These are phyloP conservation scores for Helostoma temminkii DNA, from an alignment of 2,797 vertebrate genomes.

Conservation along the genomic window DNA sequence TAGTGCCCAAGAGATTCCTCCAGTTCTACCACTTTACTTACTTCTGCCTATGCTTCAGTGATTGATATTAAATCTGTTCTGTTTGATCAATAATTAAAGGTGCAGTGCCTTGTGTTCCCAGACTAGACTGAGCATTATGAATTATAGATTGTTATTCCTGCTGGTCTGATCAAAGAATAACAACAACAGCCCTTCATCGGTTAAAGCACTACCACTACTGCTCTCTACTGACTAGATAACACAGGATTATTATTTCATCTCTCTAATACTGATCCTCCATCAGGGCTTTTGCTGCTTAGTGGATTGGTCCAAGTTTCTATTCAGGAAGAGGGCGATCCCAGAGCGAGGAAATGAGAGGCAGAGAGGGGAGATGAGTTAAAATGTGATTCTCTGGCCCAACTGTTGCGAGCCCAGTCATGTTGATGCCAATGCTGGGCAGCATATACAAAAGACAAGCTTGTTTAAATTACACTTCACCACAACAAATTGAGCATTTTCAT, in stretches of 20 bases:
- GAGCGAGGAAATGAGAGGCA: slow-evolving; percentile 10
- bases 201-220: slow-evolving; percentile 59
- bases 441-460: slow-evolving; percentile 52
- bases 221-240: slow-evolving; percentile 63
- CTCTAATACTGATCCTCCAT: slow-evolving; percentile 49
- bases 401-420: slow-evolving; percentile 28
- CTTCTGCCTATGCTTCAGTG: slow-evolving; percentile 73
- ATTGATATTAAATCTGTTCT: slow-evolving; percentile 83
- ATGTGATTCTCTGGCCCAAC: slow-evolving; percentile 42
- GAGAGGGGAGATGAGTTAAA: slow-evolving; percentile 33
- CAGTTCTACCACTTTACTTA: slow-evolving; percentile 68
- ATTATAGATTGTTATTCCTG: slow-evolving; percentile 84
- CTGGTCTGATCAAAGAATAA: slow-evolving; percentile 83
- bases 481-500: slow-evolving; percentile 50
- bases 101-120: slow-evolving; percentile 76
- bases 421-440: slow-evolving; percentile 42
- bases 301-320: slow-evolving; percentile 40
- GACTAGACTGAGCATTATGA: slow-evolving; percentile 81
- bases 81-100: slow-evolving; percentile 85
- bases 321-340: slow-evolving; percentile 31
- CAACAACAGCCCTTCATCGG: slow-evolving; percentile 72
- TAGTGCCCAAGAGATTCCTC: slow-evolving; percentile 57
- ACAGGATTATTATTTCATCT: slow-evolving; percentile 67
- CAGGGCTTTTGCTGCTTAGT: slow-evolving; percentile 24
- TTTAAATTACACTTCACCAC: slow-evolving; percentile 62